Evolutionary conservation across 2,113 vertebrate genomes (phyloP).

Genomic region (Siphamia tubifer): DNA sequence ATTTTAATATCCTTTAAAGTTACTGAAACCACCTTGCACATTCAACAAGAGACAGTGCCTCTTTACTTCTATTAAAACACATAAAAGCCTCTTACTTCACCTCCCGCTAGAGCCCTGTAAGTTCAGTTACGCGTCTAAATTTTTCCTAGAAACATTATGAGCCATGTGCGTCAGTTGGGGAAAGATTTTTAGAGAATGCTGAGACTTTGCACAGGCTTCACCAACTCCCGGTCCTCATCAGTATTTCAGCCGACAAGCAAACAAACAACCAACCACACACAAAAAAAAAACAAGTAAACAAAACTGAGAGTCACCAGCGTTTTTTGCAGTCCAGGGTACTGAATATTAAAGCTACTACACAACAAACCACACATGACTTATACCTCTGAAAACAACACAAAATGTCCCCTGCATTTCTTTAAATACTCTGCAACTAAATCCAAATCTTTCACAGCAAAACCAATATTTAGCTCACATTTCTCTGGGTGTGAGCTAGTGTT

Average conservation of each 20-base stretch:
- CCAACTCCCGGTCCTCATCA: not conserved
- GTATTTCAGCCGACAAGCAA: not conserved
- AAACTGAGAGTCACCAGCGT: not conserved
- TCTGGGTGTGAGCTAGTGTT: no score
- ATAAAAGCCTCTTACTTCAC: no score
- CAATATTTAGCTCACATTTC: not conserved
- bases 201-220: not conserved
- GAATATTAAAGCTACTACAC: not conserved
- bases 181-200: not conserved
- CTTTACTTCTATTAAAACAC: no score
- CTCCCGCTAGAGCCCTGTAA: no score
- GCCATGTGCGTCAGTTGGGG: not conserved
- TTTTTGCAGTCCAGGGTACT: constrained; percentile 8
- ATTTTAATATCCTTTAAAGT: no score
- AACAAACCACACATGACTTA: not conserved
- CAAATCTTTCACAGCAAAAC: not conserved
- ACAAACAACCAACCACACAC: no score
- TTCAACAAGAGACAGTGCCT: no score
- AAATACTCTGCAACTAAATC: not conserved
- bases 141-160: no score
- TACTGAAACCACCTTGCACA: no score
- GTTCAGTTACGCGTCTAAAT: no score
- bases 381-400: not conserved
- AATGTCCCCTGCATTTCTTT: not conserved
- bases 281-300: constrained; percentile 1